Conservation (phyloP, 2,113 vertebrate genomes). For the Pleuronectes platessa region DNA sequence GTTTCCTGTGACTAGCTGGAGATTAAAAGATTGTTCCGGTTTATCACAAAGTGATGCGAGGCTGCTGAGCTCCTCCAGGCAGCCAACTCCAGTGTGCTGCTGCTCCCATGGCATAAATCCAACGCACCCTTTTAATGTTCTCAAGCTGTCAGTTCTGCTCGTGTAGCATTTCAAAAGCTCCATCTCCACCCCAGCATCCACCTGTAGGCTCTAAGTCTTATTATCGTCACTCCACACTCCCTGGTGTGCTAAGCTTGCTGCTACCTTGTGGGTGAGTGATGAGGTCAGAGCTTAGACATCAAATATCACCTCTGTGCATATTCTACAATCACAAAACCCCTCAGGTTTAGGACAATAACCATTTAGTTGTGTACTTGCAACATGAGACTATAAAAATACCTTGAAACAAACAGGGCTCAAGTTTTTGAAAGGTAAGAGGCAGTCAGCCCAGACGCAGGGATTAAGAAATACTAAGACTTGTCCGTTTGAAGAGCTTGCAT, state of each 20-base stretch:
- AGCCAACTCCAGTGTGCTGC: background rate
- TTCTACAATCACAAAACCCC: background rate
- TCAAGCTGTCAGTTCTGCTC: background rate
- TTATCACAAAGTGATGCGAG: background rate
- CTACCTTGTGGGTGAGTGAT: background rate
- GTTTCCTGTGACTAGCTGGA: background rate
- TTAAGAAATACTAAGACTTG: background rate
- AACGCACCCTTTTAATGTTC: background rate
- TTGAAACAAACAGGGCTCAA: background rate
- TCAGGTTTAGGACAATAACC: background rate
- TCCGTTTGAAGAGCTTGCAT: background rate
- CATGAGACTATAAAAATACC: background rate
- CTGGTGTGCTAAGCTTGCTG: background rate
- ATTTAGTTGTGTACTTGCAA: background rate
- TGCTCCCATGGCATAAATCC: background rate
- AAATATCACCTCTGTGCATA: background rate
- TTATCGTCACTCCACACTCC: background rate
- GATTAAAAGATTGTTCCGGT: background rate
- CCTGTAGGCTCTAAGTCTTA: background rate
- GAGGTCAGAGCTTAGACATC: background rate
- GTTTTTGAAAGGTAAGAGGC: too few relatives aligned
- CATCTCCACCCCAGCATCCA: background rate
- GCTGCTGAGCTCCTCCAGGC: background rate
- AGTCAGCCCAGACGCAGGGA: background rate
- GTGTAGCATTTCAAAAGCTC: background rate